Base-by-base conservation (phyloP, 1,140 invertebrate species). In the Microplitis mediator region DNA sequence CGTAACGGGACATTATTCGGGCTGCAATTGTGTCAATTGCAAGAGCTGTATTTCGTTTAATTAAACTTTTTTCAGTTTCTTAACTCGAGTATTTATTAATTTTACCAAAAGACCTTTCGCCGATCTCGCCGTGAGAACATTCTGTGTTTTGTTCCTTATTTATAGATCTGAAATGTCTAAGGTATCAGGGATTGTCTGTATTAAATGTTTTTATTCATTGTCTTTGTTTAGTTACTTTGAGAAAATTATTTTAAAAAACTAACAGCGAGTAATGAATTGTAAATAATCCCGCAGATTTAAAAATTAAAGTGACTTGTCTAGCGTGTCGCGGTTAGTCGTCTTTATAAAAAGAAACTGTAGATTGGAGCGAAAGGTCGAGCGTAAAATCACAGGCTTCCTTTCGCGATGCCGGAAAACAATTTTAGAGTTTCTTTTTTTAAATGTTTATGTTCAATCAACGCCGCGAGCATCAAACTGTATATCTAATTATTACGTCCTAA, bases 371-470 rank as follows among this genome's bases (percentile, higher is more conserved):
- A 69, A 69, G 67, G 67, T 61, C 67, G 60, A 69, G 67, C 67
- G 67, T 69, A 23, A 60, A 69, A 69, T 69, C 13, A 69, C 67
- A 36, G n/a, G 58, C 60, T 69, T 61, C 36, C 56, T 69, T 56
- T 61, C 45, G 60, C 13, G 56, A 61, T 61, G 36, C 67, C 67
- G 67, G 67, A 69, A 69, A 61, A 35, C n/a, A 45, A 31, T 13
- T 32, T 13, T 9, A n/a, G n/a, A n/a, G n/a, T n/a, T n/a, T n/a
- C n/a, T 61, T 61, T 9, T 61, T 31, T 31, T 61, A 31, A 60
- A 14, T 31, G 23, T 23, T 56, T 69, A 32, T 45, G 23, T 16
- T 60, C 6, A 45, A 45, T 45, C 9, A 39, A 8, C 9, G 36
- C 36, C 9, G 36, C 9, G 36, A 39, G 36, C 4, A 39, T 5